Base-by-base conservation (phyloP, 2,888 invertebrate genomes). In the Drosophila meridionalis region DNA sequence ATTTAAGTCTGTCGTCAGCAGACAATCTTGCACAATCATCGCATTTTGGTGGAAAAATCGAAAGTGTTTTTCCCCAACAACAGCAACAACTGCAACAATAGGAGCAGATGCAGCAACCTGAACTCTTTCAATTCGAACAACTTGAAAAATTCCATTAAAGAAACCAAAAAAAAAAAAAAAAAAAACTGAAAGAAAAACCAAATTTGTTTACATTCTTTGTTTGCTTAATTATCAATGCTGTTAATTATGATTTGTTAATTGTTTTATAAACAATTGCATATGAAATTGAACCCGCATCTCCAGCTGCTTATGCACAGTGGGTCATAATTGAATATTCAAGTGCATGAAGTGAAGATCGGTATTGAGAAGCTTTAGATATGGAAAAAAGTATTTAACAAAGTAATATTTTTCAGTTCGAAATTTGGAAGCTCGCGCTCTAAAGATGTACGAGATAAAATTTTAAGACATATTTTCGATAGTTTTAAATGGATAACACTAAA, bases 221-320 rank as follows among this genome's bases (percentile, higher is more conserved):
- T 48, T 32, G 50, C 69, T 72, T 62, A 64, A 67, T 72, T 53
- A 67, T 72, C 50, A 72, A 73, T 68, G 70, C 57, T 69, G 69
- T 85, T 88, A 73, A 80, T 82, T 86, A 83, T 74, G 67, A 68
- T 63, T 71, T 75, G 78, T 82, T 82, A 86, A 86, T 86, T 83
- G 80, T 86, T 80, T 78, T 74, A 68, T 68, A 61, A 73, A 69
- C 70, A 76, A 57, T 53, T 65, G 65, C 60, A 48, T 55, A 55
- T 58, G 73, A 76, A 78, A 80, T 73, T 40, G 69, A 78, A 53
- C 71, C 78, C 78, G 63, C 73, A 80, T 36, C 38, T 75, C 43
- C 42, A 12, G 28, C 42, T 36, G 30, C 36, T 12, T 11, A 2
- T 12, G 68, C 70, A 80, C 70, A 36, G 77, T 79, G 53, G 67